Evolutionary conservation across 2,888 invertebrate genomes (phyloP).

Genomic region (Xylota segnis): DNA sequence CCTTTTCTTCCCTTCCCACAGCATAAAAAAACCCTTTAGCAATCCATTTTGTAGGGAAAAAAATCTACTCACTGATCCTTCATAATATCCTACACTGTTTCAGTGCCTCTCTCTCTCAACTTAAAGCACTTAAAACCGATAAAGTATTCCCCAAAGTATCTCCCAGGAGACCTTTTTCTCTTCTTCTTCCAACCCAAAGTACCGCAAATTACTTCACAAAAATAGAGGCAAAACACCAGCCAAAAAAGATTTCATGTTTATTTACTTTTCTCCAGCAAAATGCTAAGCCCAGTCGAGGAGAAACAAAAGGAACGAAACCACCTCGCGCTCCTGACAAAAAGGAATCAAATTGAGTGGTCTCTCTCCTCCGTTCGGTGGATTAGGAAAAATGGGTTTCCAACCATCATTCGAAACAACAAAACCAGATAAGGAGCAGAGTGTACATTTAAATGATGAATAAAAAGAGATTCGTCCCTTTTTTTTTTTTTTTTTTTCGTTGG

Average conservation of each 20-base stretch:
- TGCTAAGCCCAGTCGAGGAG: constrained; percentile 16
- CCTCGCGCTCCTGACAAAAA: neutral
- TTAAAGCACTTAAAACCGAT: constrained; percentile 28
- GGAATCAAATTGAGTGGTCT: constrained; percentile 53
- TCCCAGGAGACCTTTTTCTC: constrained; percentile 3
- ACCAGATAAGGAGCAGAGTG: neutral
- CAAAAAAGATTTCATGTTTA: constrained; percentile 36
- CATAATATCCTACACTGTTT: too few relatives aligned
- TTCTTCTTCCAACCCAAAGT: neutral
- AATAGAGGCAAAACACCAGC: neutral
- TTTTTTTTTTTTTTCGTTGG: too few relatives aligned
- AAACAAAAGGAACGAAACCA: neutral
- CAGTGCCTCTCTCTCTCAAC: neutral
- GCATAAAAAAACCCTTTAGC: too few relatives aligned
- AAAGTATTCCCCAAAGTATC: constrained; percentile 2
- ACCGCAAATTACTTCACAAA: constrained; percentile 31
- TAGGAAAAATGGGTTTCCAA: constrained; percentile 28
- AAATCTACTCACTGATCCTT: constrained; percentile 9
- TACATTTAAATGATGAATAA: constrained; percentile 44
- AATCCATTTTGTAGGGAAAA: neutral
- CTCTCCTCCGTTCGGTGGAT: constrained; percentile 6
- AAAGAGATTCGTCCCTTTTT: constrained; percentile 14
- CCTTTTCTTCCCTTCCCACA: neutral
- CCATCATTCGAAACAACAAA: neutral
- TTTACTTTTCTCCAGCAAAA: constrained; percentile 22